Base-by-base conservation (phyloP, 2,797 vertebrate genomes). In the Enteromius paludinosus region DNA sequence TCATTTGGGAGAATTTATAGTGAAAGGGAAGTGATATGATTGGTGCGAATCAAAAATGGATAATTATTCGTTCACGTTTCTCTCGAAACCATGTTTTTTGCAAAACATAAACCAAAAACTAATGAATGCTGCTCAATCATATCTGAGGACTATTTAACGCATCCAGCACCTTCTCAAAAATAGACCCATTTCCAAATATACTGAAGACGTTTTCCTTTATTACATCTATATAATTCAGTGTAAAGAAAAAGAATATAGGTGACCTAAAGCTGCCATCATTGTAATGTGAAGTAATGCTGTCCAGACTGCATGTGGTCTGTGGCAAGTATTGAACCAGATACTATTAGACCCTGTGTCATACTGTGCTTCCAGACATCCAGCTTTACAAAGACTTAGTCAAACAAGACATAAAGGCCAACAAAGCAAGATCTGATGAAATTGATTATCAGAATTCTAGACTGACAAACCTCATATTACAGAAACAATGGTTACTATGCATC, bases 321-420 rank as follows among this genome's bases (percentile, higher is more conserved):
- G 45, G 30, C 20, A 78, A 8, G 43, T 71, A 71, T 28, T 30
- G 43, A 71, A 49, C 76, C 62, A 35, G 61, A 33, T 38, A 52
- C 2, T 52, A 54, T 54, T 66, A 38, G 14, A 66, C 41, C 6
- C 2, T 49, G 25, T 33, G 61, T 17, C 25, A 45, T 4, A 49
- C 45, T 78, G 62, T 66, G 76, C n/a, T 65, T 78, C 61, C 7
- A 78, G 25, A 65, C 20, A 66, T 66, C 6, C 3, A 47, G 3
- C 10, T 64, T 65, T 28, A 64, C 41, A 78, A 47, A 33, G 20
- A 45, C 30, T 33, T 52, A 38, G 28, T 52, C 4, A 3, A 49
- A 49, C 61, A 30, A 47, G 59, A 76, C 30, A 43, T 28, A 12
- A 78, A 65, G 0, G 61, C 2, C 25, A 65, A 65, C 28, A 35